Conservation (phyloP, 2,797 vertebrate genomes). For the Siniperca obscura region DNA sequence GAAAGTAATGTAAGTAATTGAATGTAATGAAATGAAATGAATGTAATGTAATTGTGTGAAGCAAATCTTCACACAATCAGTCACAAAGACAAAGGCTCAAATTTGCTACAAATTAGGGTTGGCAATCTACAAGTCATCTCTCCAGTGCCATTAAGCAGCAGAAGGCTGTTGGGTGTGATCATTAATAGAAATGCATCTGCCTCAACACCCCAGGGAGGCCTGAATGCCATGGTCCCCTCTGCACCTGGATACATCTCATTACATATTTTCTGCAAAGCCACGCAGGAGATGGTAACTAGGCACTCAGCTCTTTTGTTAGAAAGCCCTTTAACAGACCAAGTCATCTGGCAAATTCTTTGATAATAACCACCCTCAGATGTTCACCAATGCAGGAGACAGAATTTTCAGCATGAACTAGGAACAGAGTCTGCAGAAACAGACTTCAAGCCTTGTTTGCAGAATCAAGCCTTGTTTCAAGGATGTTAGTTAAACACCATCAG, state of each 20-base stretch:
- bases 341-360: slow-evolving; percentile 8
- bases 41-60: background rate
- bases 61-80: slow-evolving; percentile 13
- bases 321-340: slow-evolving; percentile 23
- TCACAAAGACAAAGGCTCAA: slow-evolving; percentile 20
- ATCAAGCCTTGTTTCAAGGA: slow-evolving; percentile 10
- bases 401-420: background rate
- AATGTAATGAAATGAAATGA: no score
- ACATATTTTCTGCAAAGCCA: slow-evolving; percentile 48
- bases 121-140: slow-evolving; percentile 61
- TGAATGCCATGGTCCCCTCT: slow-evolving; percentile 34
- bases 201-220: slow-evolving; percentile 50
- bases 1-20: background rate
- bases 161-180: slow-evolving; percentile 47
- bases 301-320: slow-evolving; percentile 27
- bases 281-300: slow-evolving; percentile 40
- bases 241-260: slow-evolving; percentile 62
- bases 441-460: no score
- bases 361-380: slow-evolving; percentile 3
- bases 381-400: background rate
- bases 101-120: slow-evolving; percentile 57
- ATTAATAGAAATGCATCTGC: slow-evolving; percentile 64
- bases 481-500: background rate
- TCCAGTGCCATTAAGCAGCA: slow-evolving; percentile 57
- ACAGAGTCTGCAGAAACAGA: slow-evolving; percentile 12